Conservation (phyloP, 1,140 invertebrate genomes). For the Bicyclus anynana region DNA sequence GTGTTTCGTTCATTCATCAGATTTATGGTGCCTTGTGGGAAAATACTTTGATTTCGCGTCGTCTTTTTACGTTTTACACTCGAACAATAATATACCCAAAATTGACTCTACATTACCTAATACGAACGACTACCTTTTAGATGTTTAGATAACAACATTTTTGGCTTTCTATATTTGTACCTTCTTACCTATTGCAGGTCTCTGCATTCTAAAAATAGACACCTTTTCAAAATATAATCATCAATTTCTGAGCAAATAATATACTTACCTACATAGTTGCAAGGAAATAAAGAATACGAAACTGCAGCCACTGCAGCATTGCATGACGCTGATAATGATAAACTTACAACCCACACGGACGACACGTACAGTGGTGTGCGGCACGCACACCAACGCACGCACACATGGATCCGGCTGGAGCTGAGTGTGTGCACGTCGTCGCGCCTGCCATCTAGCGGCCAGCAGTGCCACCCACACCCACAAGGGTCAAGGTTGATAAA, state of each 20-base stretch:
- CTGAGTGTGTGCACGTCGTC: conserved; percentile 53
- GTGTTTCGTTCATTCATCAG: conserved; percentile 76
- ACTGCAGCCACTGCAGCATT: conserved; percentile 30
- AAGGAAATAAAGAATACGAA: neutral
- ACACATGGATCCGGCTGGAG: neutral
- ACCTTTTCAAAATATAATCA: too few relatives aligned
- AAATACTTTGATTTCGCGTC: conserved; percentile 40
- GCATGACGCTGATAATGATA: conserved; percentile 41
- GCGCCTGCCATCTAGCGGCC: conserved; percentile 57
- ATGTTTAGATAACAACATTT: too few relatives aligned
- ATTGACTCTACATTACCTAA: too few relatives aligned
- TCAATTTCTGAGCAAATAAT: too few relatives aligned
- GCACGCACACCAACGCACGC: conserved; percentile 41
- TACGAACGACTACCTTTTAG: too few relatives aligned
- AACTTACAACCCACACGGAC: conserved; percentile 32
- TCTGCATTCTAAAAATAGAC: too few relatives aligned
- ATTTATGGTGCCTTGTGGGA: conserved; percentile 73
- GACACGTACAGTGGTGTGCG: conserved; percentile 39
- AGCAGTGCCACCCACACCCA: conserved; percentile 27
- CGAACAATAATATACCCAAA: too few relatives aligned
- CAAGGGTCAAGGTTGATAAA: conserved; percentile 66
- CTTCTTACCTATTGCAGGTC: too few relatives aligned
- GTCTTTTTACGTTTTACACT: neutral
- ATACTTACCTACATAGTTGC: neutral
- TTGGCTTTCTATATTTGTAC: too few relatives aligned